Percentiles rank a stretch among this genome's conserved stretches.
These are phyloP conservation scores for Arion vulgaris DNA, from an alignment of 1,140 invertebrate species.

Conservation along the genomic window DNA sequence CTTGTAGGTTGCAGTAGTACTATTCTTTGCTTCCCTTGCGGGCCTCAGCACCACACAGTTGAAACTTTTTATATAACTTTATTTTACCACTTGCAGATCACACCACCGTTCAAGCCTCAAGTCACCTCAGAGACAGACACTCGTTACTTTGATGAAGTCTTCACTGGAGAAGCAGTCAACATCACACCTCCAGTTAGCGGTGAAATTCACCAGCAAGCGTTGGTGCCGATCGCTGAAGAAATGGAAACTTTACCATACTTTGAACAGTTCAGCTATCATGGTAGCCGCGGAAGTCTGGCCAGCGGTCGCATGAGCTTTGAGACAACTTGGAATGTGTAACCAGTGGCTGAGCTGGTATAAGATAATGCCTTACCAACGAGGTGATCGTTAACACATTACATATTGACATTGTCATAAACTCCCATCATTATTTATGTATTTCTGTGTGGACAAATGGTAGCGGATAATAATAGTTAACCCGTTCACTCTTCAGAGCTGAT, in stretches of 20 bases:
- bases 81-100: too few relatives aligned
- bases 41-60: too few relatives aligned
- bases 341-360: neutral
- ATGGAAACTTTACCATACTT: constrained; percentile 64
- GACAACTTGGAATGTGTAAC: constrained; percentile 59
- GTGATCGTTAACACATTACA: too few relatives aligned
- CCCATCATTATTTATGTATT: too few relatives aligned
- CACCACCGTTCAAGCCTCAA: constrained; percentile 92
- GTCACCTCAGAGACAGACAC: constrained; percentile 97
- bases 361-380: too few relatives aligned
- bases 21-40: too few relatives aligned
- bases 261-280: constrained; percentile 69
- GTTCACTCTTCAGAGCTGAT: too few relatives aligned
- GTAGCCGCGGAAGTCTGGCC: constrained; percentile 60
- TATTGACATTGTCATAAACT: too few relatives aligned
- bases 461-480: too few relatives aligned
- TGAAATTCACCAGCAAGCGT: constrained; percentile 37
- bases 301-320: constrained; percentile 65
- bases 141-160: constrained; percentile 97
- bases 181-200: constrained; percentile 85
- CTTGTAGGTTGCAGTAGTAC: too few relatives aligned
- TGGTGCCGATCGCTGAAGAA: constrained; percentile 61
- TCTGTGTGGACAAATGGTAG: too few relatives aligned
- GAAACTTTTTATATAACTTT: too few relatives aligned
- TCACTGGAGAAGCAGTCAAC: constrained; percentile 97